Percentiles rank a stretch among this genome's conserved stretches.
phyloP scores from a whole-genome alignment of 2,113 vertebrate genomes.

The Corydoras sp. region DNA sequence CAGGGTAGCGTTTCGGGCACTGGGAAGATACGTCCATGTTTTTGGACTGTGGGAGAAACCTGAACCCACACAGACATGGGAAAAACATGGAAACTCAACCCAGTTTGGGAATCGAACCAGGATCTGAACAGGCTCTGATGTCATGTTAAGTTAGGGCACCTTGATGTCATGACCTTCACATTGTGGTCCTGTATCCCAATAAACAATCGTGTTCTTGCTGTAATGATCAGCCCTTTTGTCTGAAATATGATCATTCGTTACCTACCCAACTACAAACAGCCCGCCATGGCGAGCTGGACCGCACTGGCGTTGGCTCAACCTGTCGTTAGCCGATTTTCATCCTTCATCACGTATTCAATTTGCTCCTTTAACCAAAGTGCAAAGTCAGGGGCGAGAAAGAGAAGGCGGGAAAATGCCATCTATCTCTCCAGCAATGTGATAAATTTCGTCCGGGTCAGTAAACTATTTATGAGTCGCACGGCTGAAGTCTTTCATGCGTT shows the following conservation, averaged over 20 bases:
- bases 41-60: no score
- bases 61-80: no score
- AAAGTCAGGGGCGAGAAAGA: constrained; percentile 41
- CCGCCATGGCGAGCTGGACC: constrained; percentile 44
- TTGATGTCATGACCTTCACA: no score
- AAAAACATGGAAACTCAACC: no score
- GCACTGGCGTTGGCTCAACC: constrained; percentile 48
- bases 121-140: no score
- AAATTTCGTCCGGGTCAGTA: constrained; percentile 73
- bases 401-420: constrained; percentile 59
- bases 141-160: no score
- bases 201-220: no score
- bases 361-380: constrained; percentile 46
- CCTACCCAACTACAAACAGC: constrained; percentile 24
- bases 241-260: constrained; percentile 9
- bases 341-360: constrained; percentile 55
- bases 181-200: no score
- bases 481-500: constrained; percentile 69
- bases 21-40: no score
- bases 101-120: no score
- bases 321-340: constrained; percentile 47
- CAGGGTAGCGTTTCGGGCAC: no score
- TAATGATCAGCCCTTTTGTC: no score
- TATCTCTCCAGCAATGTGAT: constrained; percentile 70
- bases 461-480: constrained; percentile 77